phyloP scores from a whole-genome alignment of 2,113 vertebrate species.

The Chaetodon auriga region DNA sequence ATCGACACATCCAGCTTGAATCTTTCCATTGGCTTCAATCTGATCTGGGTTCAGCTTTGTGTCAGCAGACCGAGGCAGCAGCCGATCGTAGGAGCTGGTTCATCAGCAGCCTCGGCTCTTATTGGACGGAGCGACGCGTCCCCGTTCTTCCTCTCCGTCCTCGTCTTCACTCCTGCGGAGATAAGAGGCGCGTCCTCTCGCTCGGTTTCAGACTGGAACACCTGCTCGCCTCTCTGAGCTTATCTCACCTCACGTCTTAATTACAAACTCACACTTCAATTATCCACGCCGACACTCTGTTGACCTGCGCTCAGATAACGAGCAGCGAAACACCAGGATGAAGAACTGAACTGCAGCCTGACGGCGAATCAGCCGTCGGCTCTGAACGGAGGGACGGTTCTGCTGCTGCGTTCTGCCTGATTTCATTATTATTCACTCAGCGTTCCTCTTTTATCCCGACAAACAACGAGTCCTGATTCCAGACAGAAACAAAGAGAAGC shows the following conservation, averaged over 20 bases:
- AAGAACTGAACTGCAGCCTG: background rate
- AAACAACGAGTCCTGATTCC: no score
- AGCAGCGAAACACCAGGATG: background rate
- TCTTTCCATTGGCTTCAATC: no score
- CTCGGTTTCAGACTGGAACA: background rate
- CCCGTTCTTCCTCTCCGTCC: background rate
- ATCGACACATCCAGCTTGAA: background rate
- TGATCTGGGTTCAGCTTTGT: background rate
- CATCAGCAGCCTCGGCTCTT: background rate
- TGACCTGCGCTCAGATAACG: background rate
- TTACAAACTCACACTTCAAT: slow-evolving; percentile 7
- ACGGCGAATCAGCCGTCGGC: background rate
- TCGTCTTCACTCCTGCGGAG: background rate
- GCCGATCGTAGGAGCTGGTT: background rate
- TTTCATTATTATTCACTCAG: no score
- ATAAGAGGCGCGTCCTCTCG: background rate
- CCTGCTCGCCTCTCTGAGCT: background rate
- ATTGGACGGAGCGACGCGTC: background rate
- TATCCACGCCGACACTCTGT: background rate
- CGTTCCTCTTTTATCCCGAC: no score
- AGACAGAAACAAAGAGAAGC: no score
- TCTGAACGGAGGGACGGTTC: background rate
- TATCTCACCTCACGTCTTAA: slow-evolving; percentile 13
- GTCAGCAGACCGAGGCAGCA: background rate
- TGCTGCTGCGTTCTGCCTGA: no score